phyloP scores from a whole-genome alignment of 2,113 vertebrate genomes.

The Murina feae region DNA sequence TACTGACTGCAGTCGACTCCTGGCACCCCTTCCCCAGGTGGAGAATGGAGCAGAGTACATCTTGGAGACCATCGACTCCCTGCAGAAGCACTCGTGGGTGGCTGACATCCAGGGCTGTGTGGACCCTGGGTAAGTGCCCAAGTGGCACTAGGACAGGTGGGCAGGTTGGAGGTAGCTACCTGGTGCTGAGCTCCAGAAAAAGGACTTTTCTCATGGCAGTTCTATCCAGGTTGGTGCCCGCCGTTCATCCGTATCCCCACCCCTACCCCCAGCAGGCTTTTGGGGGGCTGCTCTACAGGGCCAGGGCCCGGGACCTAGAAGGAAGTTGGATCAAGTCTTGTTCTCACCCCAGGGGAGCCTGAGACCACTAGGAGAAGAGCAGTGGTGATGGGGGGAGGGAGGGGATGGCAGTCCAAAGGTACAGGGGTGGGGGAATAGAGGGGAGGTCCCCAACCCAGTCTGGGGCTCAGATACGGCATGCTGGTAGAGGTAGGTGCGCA shows the following conservation, averaged over 20 bases:
- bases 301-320: not conserved
- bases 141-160: not conserved
- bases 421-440: no score
- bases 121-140: slow-evolving; percentile 89
- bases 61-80: slow-evolving; percentile 96
- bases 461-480: not conserved
- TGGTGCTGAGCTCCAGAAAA: not conserved
- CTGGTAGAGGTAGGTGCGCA: not conserved
- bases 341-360: not conserved
- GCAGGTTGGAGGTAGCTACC: not conserved
- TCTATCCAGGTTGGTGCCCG: not conserved
- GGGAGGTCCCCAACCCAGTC: not conserved
- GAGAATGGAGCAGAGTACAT: slow-evolving; percentile 96
- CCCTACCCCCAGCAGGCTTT: not conserved
- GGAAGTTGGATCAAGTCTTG: not conserved
- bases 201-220: not conserved
- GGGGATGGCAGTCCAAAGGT: not conserved
- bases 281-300: not conserved
- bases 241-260: no score
- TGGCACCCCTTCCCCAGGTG: slow-evolving; percentile 75
- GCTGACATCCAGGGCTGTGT: slow-evolving; percentile 98
- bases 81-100: slow-evolving; percentile 99
- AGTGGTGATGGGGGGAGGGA: not conserved
- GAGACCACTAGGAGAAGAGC: not conserved
- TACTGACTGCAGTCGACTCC: no score